Evolutionary conservation across 2,888 invertebrate genomes (phyloP).

Genomic region (Agrilus biguttatus): DNA sequence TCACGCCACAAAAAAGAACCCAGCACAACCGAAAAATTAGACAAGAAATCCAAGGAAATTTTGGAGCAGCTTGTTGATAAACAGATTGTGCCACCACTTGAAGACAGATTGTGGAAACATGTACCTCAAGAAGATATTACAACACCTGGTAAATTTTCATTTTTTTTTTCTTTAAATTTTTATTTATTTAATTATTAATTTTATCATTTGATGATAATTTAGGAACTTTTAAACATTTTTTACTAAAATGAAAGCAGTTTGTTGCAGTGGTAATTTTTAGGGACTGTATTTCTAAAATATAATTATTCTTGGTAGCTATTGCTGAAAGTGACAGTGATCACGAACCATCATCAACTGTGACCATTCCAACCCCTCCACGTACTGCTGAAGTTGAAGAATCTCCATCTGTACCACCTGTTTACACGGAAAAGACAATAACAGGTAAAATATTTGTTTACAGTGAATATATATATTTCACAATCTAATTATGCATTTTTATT

Average conservation of each 20-base stretch:
- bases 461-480: background rate
- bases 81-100: constrained; percentile 33
- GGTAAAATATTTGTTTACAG: background rate
- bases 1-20: constrained; percentile 25
- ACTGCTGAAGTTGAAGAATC: constrained; percentile 24
- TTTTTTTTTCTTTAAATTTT: background rate
- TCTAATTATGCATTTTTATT: background rate
- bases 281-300: background rate
- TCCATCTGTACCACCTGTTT: constrained; percentile 1
- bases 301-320: constrained; percentile 15
- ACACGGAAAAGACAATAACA: constrained; percentile 1
- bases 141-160: constrained; percentile 18
- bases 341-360: constrained; percentile 69
- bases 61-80: constrained; percentile 30
- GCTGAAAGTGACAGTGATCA: constrained; percentile 54
- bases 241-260: too few relatives aligned
- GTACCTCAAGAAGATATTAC: constrained; percentile 29
- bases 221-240: too few relatives aligned
- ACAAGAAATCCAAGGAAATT: constrained; percentile 31
- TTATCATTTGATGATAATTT: too few relatives aligned
- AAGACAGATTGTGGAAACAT: constrained; percentile 39
- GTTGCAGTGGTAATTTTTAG: too few relatives aligned
- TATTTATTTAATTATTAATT: background rate
- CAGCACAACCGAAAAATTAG: constrained; percentile 25
- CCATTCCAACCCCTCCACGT: constrained; percentile 42